A percentile compares a stretch with the other conserved stretches of the same genome.
Evolutionary conservation across 2,797 vertebrate genomes (phyloP).

Genomic region (Melanogrammus aeglefinus): DNA sequence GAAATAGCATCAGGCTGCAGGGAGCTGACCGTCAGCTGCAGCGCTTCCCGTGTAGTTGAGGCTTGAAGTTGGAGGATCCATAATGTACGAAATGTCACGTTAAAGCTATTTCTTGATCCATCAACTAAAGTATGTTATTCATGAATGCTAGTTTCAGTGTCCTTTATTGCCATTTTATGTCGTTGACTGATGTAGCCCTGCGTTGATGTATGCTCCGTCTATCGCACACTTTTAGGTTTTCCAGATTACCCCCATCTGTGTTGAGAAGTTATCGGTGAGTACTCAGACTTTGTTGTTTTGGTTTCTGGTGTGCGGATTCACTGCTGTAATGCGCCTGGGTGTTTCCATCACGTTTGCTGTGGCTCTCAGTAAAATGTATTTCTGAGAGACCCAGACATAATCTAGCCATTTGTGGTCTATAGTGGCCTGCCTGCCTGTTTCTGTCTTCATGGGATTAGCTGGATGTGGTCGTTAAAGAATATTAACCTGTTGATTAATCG

Average conservation of each 20-base stretch:
- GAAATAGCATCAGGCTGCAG: background rate
- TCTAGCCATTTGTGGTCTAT: slow-evolving; percentile 17
- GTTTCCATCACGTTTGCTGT: slow-evolving; percentile 48
- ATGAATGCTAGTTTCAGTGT: background rate
- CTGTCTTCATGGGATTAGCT: slow-evolving; percentile 38
- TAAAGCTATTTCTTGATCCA: background rate
- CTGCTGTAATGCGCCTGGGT: slow-evolving; percentile 25
- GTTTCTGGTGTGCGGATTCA: slow-evolving; percentile 42
- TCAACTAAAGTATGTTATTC: background rate
- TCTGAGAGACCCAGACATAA: slow-evolving; percentile 41
- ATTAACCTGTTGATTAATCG: slow-evolving; percentile 22
- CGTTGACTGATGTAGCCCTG: slow-evolving; percentile 5
- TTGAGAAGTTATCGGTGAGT: slow-evolving; percentile 63
- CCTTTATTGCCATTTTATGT: background rate
- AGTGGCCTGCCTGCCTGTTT: slow-evolving; percentile 25
- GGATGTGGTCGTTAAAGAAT: slow-evolving; percentile 31
- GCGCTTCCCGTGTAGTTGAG: background rate
- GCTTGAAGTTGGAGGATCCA: background rate
- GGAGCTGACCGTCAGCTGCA: background rate
- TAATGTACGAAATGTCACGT: background rate
- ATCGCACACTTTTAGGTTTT: slow-evolving; percentile 50
- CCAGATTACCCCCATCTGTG: slow-evolving; percentile 63
- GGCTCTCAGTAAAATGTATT: slow-evolving; percentile 34
- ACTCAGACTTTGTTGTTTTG: slow-evolving; percentile 14
- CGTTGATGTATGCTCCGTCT: slow-evolving; percentile 14